Base-by-base conservation (phyloP, 2,888 invertebrate species). In the Glyphotaelius pellucidus region DNA sequence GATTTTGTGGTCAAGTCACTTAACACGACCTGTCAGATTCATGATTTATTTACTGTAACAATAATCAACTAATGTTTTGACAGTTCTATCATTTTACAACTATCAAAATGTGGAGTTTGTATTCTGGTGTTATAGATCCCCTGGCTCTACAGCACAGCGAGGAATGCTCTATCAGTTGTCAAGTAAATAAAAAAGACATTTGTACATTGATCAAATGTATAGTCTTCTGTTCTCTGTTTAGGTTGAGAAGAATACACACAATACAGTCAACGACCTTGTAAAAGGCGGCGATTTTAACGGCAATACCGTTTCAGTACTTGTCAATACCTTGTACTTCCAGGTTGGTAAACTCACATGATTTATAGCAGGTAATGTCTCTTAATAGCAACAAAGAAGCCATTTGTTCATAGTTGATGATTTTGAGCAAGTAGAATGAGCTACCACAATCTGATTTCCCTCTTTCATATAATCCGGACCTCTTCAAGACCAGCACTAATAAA, bases 241-340 rank as follows among this genome's bases (percentile, higher is more conserved):
- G 96, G 96, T 97, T 83, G 97, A 97, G 94, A 95, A 96, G 7
- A 97, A 98, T 94, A 99, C 99, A 0, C 97, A 98, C 90, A 95
- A 97, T 12, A 98, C 97, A 94, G 99, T 99, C 91, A 97, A 97
- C 94, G 96, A 98, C 94, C 95, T 99, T 2, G 95, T 99, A 88
- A 94, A 96, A 2, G 31, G 96, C 1, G 97, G 96, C 93, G 95
- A 96, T 94, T 94, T 98, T 0, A 94, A 95, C 94, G 89, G 90
- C 0, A 94, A 95, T 0, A 98, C 98, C 1, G 96, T 97, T 89
- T 95, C 98, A 92, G 97, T 98, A 5, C 96, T 99, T 5, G 97
- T 98, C 3, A 99, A 98, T 94, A 98, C 98, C 0, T 96, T 99
- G n/a, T 98, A 98, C 94, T 99, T 99, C 95, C 98, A 98, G 96